Base-by-base conservation (phyloP, 92 coral and sea anemone genomes). In the Zoanthus solanderi region DNA sequence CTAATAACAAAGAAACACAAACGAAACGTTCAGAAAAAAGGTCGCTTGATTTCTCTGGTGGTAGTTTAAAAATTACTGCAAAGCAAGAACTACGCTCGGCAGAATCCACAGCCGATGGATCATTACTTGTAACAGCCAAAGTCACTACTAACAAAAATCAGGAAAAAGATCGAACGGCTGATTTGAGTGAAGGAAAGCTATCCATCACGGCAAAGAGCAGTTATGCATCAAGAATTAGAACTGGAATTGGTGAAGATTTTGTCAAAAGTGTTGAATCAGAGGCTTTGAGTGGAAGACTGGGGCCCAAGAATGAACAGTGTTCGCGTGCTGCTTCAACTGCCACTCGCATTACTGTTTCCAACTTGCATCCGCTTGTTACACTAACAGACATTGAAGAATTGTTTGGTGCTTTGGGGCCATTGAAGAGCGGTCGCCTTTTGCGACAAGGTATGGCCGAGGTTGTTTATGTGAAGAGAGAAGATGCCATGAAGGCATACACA, bases 381-480 rank as follows among this genome's bases (percentile, higher is more conserved):
- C 92, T 91, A 83, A 94, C 90, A 52, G 98, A 95, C 63, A 91
- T 95, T 18, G 93, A 95, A 63, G 98, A 95, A 87, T 90, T 95
- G 74, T 95, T 95, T 89, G 93, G 98, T 85, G 98, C 80, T 77
- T 89, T 95, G 3, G 98, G 98, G 13, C 89, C 75, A 23, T 79
- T 95, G 78, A 91, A 89, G 89, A 93, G 96, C 53, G 89, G 98
- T 83, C 94, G 92, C 78, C 90, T 95, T 87, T 90, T 93, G 56
- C 91, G 93, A 17, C 83, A 92, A 58, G 98, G 98, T 16, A 81
- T 92, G 30, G 98, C 98, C 0, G 98, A 93, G 87, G 98, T 93
- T 18, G 93, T 95, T 50, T 95, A 95, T 87, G 87, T 91, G 1
- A 74, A 78, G 14, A 91, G 92, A 63, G 94, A 93, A 84, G 94